Percentiles rank a stretch among this genome's conserved stretches.
Evolutionary conservation across 2,113 vertebrate species (phyloP).

Genomic region (Ellobius talpinus): DNA sequence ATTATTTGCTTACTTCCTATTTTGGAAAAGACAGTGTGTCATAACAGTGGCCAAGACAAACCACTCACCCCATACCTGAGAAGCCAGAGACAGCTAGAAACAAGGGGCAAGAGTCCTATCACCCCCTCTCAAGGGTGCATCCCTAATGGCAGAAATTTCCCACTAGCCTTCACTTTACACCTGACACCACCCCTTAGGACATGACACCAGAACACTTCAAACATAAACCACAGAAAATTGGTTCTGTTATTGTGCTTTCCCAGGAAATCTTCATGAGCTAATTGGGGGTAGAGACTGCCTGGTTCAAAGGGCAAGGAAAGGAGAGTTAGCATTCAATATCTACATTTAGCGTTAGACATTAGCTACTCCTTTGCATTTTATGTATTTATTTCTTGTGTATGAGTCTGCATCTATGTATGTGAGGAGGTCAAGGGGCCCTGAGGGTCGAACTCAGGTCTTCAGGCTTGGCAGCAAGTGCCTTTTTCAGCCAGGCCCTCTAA

Average conservation of each 20-base stretch:
- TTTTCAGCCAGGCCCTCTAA: no score
- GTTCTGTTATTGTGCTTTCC: not conserved
- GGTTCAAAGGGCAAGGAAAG: not conserved
- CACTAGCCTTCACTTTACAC: not conserved
- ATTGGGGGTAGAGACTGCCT: not conserved
- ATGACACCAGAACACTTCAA: not conserved
- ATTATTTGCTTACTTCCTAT: not conserved
- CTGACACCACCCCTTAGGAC: not conserved
- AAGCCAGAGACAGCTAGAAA: not conserved
- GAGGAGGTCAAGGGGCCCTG: not conserved
- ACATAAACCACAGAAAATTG: not conserved
- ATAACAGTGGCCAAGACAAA: not conserved
- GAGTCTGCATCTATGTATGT: not conserved
- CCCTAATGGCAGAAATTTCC: not conserved
- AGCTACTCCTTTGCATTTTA: not conserved
- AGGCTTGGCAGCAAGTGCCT: not conserved
- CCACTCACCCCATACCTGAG: no score
- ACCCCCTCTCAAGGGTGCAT: not conserved
- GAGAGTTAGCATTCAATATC: not conserved
- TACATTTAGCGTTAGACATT: not conserved
- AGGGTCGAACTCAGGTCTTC: not conserved
- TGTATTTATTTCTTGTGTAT: not conserved
- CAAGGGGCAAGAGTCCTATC: not conserved
- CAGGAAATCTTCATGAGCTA: not conserved
- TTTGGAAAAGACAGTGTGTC: not conserved